Evolutionary conservation across 2,113 vertebrate genomes (phyloP), one percentile per base, ranked within the genome.

Genomic region (Tyrannus savana): DNA sequence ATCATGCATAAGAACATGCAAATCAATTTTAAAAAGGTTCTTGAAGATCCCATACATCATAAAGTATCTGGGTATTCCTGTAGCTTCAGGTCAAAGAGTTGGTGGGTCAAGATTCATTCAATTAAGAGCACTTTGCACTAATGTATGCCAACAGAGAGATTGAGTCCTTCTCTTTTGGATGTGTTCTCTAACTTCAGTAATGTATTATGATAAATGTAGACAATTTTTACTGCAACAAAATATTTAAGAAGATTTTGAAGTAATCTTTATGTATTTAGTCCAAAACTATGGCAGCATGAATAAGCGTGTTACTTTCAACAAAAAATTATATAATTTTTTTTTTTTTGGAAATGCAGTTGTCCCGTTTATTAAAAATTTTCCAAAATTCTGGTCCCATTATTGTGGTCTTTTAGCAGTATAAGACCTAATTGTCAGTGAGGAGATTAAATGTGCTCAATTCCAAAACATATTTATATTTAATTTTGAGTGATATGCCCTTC

Each of bases 1-100:
- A 33, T 64, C 46, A 17, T 47, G 12, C 5, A 37, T 13, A 37
- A 3, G 1, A 2, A n/a, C 6, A 77, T 0, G 1, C 5, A 87
- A 49, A 77, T 17, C 66, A 60, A 52, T 47, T 39, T 3, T 2
- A 7, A 7, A 58, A 68, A 75, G 55, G 33, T 25, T 60, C 39
- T 7, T 21, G 39, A 42, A 64, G 21, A 27, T 69, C 9, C 47
- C 7, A 14, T 21, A 18, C 3, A 46, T 64, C 33, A 79, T 28
- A 27, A 56, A 37, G 8, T 73, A 46, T 56, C 30, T 39, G 9
- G 30, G 37, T 73, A 52, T 39, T 58, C 24, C 6, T 66, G 9
- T 62, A 56, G 2, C 11, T 84, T 86, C 15, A 63, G 7, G 5
- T 47, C 6, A 59, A 77, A 77, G 41, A 77, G 9, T 55, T 52